A percentile compares a stretch with the other conserved stretches of the same genome.
phyloP scores from a whole-genome alignment of 2,113 vertebrate genomes.

The Petromus typicus region DNA sequence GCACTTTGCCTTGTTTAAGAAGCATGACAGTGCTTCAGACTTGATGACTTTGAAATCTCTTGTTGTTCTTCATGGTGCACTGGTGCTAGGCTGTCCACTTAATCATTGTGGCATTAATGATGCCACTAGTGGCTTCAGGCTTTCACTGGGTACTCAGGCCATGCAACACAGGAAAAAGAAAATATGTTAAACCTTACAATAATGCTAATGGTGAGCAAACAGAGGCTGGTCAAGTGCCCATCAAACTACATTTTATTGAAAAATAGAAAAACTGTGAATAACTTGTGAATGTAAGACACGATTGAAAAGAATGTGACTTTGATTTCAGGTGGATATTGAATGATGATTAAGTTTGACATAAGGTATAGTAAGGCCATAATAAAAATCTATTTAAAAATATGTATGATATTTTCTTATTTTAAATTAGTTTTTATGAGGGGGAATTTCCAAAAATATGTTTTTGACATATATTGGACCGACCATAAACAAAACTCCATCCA shows the following conservation, averaged over 20 bases:
- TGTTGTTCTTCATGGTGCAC: constrained; percentile 69
- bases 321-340: constrained; percentile 27
- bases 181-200: constrained; percentile 46
- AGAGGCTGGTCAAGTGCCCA: not conserved
- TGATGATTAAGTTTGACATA: not conserved
- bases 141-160: constrained; percentile 69
- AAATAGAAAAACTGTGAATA: constrained; percentile 14
- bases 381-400: not conserved
- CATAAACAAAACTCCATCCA: not conserved
- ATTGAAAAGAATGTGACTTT: constrained; percentile 20
- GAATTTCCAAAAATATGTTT: not conserved
- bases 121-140: constrained; percentile 64
- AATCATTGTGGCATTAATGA: constrained; percentile 81
- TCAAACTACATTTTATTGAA: not conserved
- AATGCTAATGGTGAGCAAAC: not conserved
- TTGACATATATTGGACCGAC: not conserved
- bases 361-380: not conserved
- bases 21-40: constrained; percentile 55
- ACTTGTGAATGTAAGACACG: not conserved
- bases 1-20: constrained; percentile 53
- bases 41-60: constrained; percentile 79
- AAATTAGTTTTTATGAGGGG: not conserved
- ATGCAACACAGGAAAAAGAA: not conserved
- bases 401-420: not conserved
- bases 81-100: constrained; percentile 74